Evolutionary conservation across 2,113 vertebrate species (phyloP).

Genomic region (Oophaga pumilio): DNA sequence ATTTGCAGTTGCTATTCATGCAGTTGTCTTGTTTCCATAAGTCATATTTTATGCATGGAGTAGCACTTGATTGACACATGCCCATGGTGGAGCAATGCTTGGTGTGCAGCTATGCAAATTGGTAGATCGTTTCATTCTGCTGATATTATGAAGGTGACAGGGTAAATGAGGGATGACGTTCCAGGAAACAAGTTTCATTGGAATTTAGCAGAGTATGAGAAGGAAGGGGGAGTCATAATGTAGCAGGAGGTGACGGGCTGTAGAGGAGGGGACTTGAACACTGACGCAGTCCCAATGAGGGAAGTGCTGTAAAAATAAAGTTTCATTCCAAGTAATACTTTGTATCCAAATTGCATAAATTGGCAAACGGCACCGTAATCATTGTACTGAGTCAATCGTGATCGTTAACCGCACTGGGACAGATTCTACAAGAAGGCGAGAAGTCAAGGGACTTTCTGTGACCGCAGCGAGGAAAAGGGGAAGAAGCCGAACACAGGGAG

Average conservation of each 20-base stretch:
- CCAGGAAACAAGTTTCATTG: background rate
- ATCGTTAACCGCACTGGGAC: background rate
- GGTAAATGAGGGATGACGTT: background rate
- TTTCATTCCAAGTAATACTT: background rate
- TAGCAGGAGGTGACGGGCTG: background rate
- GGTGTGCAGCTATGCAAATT: background rate
- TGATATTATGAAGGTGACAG: background rate
- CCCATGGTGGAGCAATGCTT: background rate
- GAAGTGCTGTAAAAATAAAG: no score
- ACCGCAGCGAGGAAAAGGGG: background rate
- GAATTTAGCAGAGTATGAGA: background rate
- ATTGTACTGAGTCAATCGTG: background rate
- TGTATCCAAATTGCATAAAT: background rate
- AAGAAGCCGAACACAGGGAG: background rate
- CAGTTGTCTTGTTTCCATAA: background rate
- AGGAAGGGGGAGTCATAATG: background rate
- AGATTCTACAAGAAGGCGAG: background rate
- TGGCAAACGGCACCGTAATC: background rate
- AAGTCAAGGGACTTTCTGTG: constrained; percentile 12
- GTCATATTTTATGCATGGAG: background rate
- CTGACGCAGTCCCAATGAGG: constrained; percentile 1
- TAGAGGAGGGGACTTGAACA: background rate
- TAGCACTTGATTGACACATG: background rate
- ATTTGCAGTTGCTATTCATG: background rate
- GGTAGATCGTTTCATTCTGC: background rate